These are phyloP conservation scores for Macroramphosus scolopax DNA, from an alignment of 2,797 vertebrate genomes.

Conservation along the genomic window DNA sequence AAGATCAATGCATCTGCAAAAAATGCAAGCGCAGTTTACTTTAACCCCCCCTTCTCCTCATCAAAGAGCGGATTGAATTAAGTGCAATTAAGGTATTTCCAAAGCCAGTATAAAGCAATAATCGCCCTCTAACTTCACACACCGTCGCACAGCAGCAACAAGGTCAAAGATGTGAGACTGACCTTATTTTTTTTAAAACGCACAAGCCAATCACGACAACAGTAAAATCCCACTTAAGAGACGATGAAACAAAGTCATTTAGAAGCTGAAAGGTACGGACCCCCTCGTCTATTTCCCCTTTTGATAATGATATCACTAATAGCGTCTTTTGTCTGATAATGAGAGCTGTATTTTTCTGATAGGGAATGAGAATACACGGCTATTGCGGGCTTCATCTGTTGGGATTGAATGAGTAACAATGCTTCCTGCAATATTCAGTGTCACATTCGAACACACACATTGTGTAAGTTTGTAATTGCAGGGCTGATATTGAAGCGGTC, in stretches of 20 bases:
- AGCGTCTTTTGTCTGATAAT: constrained; percentile 73
- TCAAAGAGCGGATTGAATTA: constrained; percentile 61
- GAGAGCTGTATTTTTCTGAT: constrained; percentile 65
- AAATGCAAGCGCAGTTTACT: constrained; percentile 30
- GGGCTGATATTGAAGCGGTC: constrained; percentile 58
- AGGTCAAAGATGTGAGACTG: constrained; percentile 66
- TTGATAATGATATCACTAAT: constrained; percentile 73
- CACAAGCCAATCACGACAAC: constrained; percentile 49
- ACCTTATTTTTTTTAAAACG: constrained; percentile 41
- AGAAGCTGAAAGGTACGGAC: constrained; percentile 41
- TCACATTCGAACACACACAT: constrained; percentile 38
- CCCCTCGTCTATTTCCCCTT: constrained; percentile 44
- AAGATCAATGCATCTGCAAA: constrained; percentile 56
- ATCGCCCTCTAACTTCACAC: constrained; percentile 60
- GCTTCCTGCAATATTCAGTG: constrained; percentile 37
- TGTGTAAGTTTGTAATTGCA: constrained; percentile 65
- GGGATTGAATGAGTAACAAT: constrained; percentile 63
- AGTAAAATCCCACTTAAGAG: constrained; percentile 46
- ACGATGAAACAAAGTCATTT: constrained; percentile 55
- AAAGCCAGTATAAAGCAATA: constrained; percentile 59
- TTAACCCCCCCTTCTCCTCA: constrained; percentile 31
- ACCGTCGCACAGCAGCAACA: constrained; percentile 52
- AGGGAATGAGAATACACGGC: constrained; percentile 62
- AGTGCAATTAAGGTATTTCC: constrained; percentile 66
- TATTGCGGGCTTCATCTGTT: constrained; percentile 68